Base-by-base conservation (phyloP, 1,140 invertebrate genomes). In the Lutraria rhynchaena region DNA sequence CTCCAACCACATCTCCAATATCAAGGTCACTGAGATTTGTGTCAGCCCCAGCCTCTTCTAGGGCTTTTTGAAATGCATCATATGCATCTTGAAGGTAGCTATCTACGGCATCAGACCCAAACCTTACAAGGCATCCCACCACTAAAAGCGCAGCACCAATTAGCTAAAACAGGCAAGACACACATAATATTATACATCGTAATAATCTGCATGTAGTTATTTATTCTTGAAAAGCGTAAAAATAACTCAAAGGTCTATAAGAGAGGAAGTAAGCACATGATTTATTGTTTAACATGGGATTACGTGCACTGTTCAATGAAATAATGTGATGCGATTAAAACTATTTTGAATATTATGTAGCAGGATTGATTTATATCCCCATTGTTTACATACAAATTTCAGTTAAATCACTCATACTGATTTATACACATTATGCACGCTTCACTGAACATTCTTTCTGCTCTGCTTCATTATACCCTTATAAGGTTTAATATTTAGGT, bases 131-230 rank as follows among this genome's bases (percentile, higher is more conserved):
- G 33, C 85, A 86, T 0, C 70, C 82, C 41, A 80, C 80, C 49
- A 84, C 60, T 37, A 86, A 60, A 15, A 86, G 65, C 15, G 71
- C 82, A n/a, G 84, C n/a, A 15, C 85, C 85, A 13, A 86, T 60
- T 44, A 86, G 29, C 85, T 86, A 33, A 15, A 82, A 67, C 13
- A 51, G 22, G 46, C 27, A 44, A 49, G 7, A 15, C n/a, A n/a
- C n/a, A n/a, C n/a, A 22, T 17, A 15, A 60, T 60, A 17, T 3
- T 31, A 3, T 31, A 60, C 29, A 27, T 27, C 17, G 17, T 22
- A 3, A 15, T 60, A 60, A 24, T 22, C 3, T 22, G 57, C 22
- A 3, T 17, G 27, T 4, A 4, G 0, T 15, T 3, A 0, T 22
- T 22, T 22, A 15, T 22, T 60, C n/a, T 61, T 4, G 7, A 29